These are phyloP conservation scores for Grallaria varia DNA, from an alignment of 2,113 vertebrate species.

Conservation along the genomic window DNA sequence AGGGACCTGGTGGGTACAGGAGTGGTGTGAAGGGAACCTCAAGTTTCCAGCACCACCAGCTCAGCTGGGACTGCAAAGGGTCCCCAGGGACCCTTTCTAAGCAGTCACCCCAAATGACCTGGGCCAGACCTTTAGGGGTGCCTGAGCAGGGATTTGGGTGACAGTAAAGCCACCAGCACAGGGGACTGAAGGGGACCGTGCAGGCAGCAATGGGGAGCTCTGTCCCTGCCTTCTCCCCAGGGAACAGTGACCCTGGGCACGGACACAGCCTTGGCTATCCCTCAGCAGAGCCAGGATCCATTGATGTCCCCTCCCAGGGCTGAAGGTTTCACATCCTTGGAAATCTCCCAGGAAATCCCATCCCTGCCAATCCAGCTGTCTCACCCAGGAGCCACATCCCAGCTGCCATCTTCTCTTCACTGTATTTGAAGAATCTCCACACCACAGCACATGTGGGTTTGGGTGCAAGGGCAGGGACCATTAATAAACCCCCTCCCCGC, in stretches of 20 bases:
- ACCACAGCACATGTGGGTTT: rapidly evolving
- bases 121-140: background rate
- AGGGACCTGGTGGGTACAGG: background rate
- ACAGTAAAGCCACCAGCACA: background rate
- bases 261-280: background rate
- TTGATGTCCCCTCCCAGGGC: background rate
- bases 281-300: background rate
- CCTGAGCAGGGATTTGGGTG: background rate
- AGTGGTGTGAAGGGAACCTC: background rate
- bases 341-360: background rate
- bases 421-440: background rate
- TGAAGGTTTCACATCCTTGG: background rate
- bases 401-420: rapidly evolving
- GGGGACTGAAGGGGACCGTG: background rate
- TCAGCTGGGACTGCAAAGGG: rapidly evolving
- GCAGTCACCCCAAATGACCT: background rate
- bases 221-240: background rate
- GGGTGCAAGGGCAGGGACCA: background rate
- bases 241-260: background rate
- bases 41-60: background rate
- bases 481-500: background rate
- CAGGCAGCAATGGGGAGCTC: background rate
- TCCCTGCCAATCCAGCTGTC: background rate
- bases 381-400: rapidly evolving
- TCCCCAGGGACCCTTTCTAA: background rate